These are phyloP conservation scores for Calephelis virginiensis DNA, from an alignment of 1,140 invertebrate genomes.

Conservation along the genomic window DNA sequence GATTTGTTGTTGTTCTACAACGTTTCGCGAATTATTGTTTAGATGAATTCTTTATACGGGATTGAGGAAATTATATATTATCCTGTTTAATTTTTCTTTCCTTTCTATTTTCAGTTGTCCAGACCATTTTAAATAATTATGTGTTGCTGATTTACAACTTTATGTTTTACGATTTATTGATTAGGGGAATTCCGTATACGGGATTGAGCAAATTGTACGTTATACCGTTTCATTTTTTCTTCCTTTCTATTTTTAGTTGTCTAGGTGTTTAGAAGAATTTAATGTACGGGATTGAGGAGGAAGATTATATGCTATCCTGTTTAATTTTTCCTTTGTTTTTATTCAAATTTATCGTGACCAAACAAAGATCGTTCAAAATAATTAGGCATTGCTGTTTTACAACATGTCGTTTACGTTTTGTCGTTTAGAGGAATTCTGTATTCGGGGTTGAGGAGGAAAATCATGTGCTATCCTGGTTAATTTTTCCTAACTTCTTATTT, in stretches of 20 bases:
- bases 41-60: neutral
- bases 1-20: too few relatives aligned
- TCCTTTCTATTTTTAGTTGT: too few relatives aligned
- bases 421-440: neutral
- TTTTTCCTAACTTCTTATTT: neutral
- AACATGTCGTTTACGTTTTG: neutral
- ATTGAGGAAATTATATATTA: too few relatives aligned
- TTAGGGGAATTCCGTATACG: neutral
- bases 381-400: neutral
- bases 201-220: neutral
- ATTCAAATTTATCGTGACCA: neutral
- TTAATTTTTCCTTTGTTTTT: neutral
- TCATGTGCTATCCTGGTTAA: neutral
- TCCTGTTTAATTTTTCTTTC: neutral
- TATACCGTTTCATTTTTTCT: neutral
- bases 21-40: neutral
- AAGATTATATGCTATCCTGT: neutral
- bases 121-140: neutral
- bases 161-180: neutral
- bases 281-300: too few relatives aligned
- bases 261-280: too few relatives aligned
- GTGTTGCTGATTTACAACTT: neutral
- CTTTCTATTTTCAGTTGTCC: too few relatives aligned
- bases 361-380: neutral
- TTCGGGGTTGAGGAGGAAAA: neutral